A percentile compares a stretch with the other conserved stretches of the same genome.
Conservation (phyloP, 2,113 vertebrate species). For the Trogon surrucura region DNA sequence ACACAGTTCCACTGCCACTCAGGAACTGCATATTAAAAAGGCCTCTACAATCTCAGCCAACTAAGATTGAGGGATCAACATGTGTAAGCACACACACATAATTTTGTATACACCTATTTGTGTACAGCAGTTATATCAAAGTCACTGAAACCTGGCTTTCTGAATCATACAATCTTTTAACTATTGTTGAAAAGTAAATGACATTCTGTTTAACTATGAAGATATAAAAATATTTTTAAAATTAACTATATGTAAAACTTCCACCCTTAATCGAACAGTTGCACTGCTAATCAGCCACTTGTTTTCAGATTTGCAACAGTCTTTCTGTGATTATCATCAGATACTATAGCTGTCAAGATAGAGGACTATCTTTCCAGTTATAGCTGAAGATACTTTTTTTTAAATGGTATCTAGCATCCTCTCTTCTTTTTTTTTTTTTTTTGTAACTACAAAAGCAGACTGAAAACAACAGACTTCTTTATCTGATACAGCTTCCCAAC, state of each 20-base stretch:
- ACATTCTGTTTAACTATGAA: background rate
- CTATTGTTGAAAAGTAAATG: background rate
- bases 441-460: background rate
- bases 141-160: background rate
- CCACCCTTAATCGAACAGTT: background rate
- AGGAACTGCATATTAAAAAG: background rate
- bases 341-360: background rate
- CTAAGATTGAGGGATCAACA: background rate
- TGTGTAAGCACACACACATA: background rate
- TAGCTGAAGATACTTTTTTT: background rate
- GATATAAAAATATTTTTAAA: background rate
- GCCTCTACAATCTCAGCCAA: background rate
- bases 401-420: background rate
- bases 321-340: background rate
- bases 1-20: background rate
- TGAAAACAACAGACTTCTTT: background rate
- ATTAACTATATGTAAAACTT: background rate
- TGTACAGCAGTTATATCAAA: background rate
- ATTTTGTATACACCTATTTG: background rate
- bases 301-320: background rate
- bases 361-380: background rate
- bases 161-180: background rate
- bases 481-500: background rate
- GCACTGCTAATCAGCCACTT: background rate
- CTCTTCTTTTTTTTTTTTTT: background rate